Conservation (phyloP, 1,140 invertebrate species). For the Dendroctonus ponderosae region DNA sequence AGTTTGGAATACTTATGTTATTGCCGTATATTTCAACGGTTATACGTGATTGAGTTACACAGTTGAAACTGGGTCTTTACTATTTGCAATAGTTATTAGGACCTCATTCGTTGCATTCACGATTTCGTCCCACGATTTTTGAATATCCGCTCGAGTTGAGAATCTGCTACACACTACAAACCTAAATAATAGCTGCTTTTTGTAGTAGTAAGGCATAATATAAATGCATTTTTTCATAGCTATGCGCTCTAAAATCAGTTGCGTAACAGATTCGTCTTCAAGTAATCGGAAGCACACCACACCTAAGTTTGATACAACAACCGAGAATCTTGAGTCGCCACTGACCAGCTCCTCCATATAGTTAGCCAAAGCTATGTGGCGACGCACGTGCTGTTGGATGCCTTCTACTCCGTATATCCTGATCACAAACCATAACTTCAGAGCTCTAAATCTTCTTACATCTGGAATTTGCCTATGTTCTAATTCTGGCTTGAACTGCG, state of each 20-base stretch:
- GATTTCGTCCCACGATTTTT: constrained; percentile 81
- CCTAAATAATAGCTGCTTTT: constrained; percentile 70
- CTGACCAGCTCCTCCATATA: constrained; percentile 71
- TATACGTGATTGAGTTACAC: no score
- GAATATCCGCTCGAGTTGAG: constrained; percentile 69
- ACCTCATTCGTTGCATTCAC: constrained; percentile 46
- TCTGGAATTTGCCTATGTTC: constrained; percentile 93
- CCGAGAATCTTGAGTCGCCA: constrained; percentile 75
- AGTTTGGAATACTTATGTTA: no score
- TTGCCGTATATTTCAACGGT: no score
- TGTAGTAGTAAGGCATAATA: constrained; percentile 73
- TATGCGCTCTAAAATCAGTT: constrained; percentile 72
- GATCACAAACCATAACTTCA: constrained; percentile 95
- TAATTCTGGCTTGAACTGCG: constrained; percentile 74
- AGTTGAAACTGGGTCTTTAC: neutral
- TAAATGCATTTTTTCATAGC: constrained; percentile 79
- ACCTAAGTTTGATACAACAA: constrained; percentile 64
- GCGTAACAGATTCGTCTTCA: constrained; percentile 70
- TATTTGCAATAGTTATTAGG: constrained; percentile 3
- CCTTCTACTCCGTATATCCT: constrained; percentile 79
- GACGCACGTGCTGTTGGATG: constrained; percentile 75
- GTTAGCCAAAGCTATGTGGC: constrained; percentile 71
- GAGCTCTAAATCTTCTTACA: constrained; percentile 82
- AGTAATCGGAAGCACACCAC: constrained; percentile 86
- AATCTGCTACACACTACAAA: constrained; percentile 79